Base-by-base conservation (phyloP, 2,113 vertebrate species). In the Myodes glareolus region DNA sequence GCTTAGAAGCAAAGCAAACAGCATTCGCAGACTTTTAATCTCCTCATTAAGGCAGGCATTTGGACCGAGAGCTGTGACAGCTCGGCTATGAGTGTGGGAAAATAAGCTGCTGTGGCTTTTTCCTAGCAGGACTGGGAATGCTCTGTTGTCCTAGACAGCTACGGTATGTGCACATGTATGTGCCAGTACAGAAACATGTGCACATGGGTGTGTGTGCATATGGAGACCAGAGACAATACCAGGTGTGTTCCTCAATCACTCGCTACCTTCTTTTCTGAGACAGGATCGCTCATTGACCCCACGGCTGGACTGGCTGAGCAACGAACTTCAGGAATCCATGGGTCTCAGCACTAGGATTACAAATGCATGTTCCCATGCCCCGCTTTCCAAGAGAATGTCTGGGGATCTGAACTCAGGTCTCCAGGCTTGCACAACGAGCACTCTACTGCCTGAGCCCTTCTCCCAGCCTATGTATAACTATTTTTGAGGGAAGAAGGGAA, bases 1-100 rank as follows among this genome's bases (percentile, higher is more conserved):
- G 94, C 91, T 97, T 97, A 97, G 95, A 96, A 95, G 67, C 77
- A 96, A 98, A 82, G 97, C 93, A 96, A 98, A 94, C 0, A 19
- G 55, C 81, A 96, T 96, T 97, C 96, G 95, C 73, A 92, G 73
- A 65, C 90, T 88, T 95, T 85, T 90, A 85, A 76, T 95, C 90
- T 96, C 93, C 95, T 96, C 84, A 97, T 94, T 97, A 97, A 98
- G 87, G 96, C 92, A 97, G 85, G 92, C 76, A 58, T 36, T 97
- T 91, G 92, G 93, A 93, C 75, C 73, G 92, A 96, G 97, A 95
- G 91, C 88, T 65, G 90, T 98, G 96, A 97, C 89, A 72, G 0
- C 78, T 76, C 96, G 89, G 92, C 93, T 94, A 31, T 86, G 97
- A 97, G 85, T 88, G 73, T 58, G 94, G 94, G 90, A 95, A 96